A percentile compares a stretch with the other conserved stretches of the same genome.
These are phyloP conservation scores for Aplysina aerophoba DNA, from an alignment of 37 sponge, comb jelly and placozoan genomes.

Conservation along the genomic window DNA sequence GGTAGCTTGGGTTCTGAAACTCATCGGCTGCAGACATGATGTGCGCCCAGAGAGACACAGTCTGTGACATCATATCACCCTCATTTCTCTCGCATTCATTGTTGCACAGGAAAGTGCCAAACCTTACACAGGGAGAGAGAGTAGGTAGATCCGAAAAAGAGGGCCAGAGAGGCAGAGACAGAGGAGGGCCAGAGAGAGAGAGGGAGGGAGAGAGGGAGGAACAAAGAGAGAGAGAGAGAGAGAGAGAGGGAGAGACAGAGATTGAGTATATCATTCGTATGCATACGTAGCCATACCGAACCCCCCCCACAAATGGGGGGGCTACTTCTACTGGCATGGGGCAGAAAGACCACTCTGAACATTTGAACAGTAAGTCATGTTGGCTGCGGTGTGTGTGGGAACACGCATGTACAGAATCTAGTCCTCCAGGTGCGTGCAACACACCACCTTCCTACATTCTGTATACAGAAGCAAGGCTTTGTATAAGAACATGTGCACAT, in stretches of 20 bases:
- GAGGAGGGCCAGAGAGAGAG: not conserved
- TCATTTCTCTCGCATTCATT: constrained; percentile 75
- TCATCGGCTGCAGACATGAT: constrained; percentile 53
- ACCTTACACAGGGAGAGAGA: constrained; percentile 46
- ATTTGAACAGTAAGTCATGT: too few species aligned
- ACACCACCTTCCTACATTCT: not conserved
- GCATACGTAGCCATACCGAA: too few species aligned
- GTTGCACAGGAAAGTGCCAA: constrained; percentile 84
- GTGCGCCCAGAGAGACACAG: constrained; percentile 76
- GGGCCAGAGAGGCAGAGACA: not conserved
- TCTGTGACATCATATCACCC: constrained; percentile 47
- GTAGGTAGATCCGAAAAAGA: not conserved
- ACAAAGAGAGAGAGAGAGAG: too few species aligned
- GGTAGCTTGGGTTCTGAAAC: constrained; percentile 58
- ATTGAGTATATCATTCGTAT: too few species aligned
- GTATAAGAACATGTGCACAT: too few species aligned
- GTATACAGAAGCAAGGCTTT: too few species aligned
- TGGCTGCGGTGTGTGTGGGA: too few species aligned
- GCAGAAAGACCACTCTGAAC: too few species aligned
- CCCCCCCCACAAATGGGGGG: too few species aligned
- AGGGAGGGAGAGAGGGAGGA: not conserved
- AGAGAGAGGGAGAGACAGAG: not conserved
- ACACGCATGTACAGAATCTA: too few species aligned
- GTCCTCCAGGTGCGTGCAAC: not conserved
- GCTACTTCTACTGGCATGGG: too few species aligned